These are phyloP conservation scores for Megastigmus dorsalis DNA, from an alignment of 2,888 invertebrate genomes.

Conservation along the genomic window DNA sequence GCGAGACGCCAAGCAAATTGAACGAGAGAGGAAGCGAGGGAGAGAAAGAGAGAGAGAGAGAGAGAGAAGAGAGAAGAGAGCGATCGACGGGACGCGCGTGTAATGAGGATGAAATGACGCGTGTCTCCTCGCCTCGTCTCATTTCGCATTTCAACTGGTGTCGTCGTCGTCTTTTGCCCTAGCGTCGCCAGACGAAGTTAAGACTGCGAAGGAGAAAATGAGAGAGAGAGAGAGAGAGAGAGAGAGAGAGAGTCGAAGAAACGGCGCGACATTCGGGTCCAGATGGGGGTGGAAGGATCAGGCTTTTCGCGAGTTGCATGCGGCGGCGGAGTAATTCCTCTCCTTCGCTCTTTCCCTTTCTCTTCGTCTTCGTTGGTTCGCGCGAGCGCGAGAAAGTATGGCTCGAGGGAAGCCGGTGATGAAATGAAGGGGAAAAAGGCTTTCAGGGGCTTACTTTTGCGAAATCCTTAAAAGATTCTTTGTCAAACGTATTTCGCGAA, in stretches of 20 bases:
- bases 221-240: not conserved
- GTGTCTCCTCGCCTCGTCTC: slow-evolving; percentile 21
- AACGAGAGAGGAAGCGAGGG: slow-evolving; percentile 7
- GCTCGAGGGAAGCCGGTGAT: not conserved
- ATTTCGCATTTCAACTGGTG: not conserved
- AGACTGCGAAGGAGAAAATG: no score
- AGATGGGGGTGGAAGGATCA: not conserved
- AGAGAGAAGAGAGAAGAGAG: no score
- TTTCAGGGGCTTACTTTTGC: slow-evolving; percentile 27
- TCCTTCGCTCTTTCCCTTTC: not conserved
- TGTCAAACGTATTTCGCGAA: slow-evolving; percentile 18
- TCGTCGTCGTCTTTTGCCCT: slow-evolving; percentile 2
- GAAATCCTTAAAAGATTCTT: slow-evolving; percentile 37
- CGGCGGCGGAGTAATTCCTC: slow-evolving; percentile 6
- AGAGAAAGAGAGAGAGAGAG: no score
- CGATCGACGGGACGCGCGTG: not conserved
- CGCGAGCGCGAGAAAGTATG: no score
- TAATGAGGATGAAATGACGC: slow-evolving; percentile 49
- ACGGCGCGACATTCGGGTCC: slow-evolving; percentile 30
- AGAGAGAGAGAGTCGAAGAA: not conserved
- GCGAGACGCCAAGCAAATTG: slow-evolving; percentile 23
- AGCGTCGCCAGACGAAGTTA: no score
- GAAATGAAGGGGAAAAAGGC: slow-evolving; percentile 27
- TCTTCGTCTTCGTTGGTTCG: not conserved
- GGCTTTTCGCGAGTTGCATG: not conserved